Evolutionary conservation across 2,113 vertebrate species (phyloP).

Genomic region (Clarias macrocephalus): DNA sequence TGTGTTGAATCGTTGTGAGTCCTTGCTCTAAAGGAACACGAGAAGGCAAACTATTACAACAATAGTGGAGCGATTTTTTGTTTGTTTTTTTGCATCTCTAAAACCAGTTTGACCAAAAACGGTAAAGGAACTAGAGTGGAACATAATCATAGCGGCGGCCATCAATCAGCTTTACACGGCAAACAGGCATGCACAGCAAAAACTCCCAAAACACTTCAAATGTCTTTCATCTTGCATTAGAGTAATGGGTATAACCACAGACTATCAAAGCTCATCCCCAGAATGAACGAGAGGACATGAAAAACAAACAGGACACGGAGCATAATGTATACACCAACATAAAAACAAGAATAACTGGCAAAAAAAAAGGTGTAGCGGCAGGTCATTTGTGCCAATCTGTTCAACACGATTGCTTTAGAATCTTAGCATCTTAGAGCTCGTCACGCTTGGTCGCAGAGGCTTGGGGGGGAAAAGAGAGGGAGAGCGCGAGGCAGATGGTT

Average conservation of each 20-base stretch:
- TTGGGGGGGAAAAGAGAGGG: constrained; percentile 32
- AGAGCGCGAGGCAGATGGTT: constrained; percentile 63
- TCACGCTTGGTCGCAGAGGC: constrained; percentile 50
- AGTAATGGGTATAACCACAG: constrained; percentile 26
- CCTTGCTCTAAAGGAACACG: background rate
- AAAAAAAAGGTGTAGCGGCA: background rate
- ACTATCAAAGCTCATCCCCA: constrained; percentile 15
- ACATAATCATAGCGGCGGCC: background rate
- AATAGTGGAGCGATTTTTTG: background rate
- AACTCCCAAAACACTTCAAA: background rate
- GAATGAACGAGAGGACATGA: constrained; percentile 10
- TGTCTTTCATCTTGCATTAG: constrained; percentile 43
- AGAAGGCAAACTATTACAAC: background rate
- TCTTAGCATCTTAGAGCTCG: constrained; percentile 27
- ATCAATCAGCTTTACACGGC: constrained; percentile 11
- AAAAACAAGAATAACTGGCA: constrained; percentile 10
- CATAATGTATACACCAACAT: background rate
- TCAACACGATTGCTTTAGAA: constrained; percentile 30
- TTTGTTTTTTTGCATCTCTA: too few relatives aligned
- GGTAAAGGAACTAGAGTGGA: background rate
- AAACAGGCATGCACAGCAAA: background rate
- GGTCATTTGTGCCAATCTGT: constrained; percentile 47
- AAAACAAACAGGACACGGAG: constrained; percentile 4
- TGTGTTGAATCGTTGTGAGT: background rate
- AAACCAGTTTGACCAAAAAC: background rate